Base-by-base conservation (phyloP, 1,140 invertebrate species). In the Saxidomus purpurata region DNA sequence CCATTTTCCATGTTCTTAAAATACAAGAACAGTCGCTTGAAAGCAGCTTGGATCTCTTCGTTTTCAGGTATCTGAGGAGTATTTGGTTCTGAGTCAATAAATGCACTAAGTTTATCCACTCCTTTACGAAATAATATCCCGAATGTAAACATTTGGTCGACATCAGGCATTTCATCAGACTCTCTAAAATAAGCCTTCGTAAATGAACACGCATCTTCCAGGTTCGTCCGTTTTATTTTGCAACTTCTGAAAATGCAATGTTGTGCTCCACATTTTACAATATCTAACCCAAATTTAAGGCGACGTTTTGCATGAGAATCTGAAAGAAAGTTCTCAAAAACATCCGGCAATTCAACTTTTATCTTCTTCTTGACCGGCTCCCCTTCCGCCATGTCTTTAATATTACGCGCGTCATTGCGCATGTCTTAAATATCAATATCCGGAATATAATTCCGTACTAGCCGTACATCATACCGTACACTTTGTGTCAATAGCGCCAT, bases 291-390 rank as follows among this genome's bases (percentile, higher is more conserved):
- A 59, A 59, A 59, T 59, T 59, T 22, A 59, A 59, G 52, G 52
- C 8, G 52, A 59, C 52, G 19, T 59, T 59, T 59, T 59, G 52
- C 52, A 59, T 59, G 19, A 59, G 52, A 59, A 59, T 59, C 52
- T 59, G 52, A 59, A 59, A 59, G 52, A 59, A 59, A 59, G 52
- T 59, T 59, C 52, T 59, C 52, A 59, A 59, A 59, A 59, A 59
- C 52, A 59, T 59, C 52, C 52, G 52, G 52, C 52, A 59, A 59
- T 59, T 59, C 52, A 59, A 59, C 52, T 59, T 59, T 59, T 59
- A 59, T 59, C 52, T 59, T 59, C 52, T 59, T 59, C 52, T 59
- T 59, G 52, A 59, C 52, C 52, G 52, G 52, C 52, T 59, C 52
- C 52, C 52, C 52, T 59, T 59, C 52, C 52, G 52, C 52, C 52